These are phyloP conservation scores for Dysdera silvatica DNA, from an alignment of 1,140 invertebrate genomes.

Conservation along the genomic window DNA sequence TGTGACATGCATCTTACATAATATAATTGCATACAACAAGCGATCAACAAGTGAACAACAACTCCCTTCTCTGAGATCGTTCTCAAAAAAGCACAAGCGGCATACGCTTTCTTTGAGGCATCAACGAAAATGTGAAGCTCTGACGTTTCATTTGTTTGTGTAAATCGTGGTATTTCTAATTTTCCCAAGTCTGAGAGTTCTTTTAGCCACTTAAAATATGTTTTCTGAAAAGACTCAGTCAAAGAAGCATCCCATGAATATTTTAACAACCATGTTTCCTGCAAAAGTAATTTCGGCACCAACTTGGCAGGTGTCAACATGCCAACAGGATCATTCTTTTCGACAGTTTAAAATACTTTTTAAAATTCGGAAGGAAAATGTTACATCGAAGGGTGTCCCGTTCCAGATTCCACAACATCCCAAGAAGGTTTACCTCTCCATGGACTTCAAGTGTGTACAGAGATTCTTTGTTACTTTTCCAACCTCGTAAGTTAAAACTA, in stretches of 20 bases:
- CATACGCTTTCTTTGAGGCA: not conserved
- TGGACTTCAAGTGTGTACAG: not conserved
- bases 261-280: not conserved
- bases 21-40: no score
- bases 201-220: not conserved
- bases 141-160: not conserved
- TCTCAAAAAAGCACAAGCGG: not conserved
- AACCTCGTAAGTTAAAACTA: not conserved
- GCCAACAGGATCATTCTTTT: not conserved
- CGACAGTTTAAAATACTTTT: not conserved
- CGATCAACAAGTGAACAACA: no score
- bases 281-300: not conserved
- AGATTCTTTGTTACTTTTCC: not conserved
- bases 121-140: not conserved
- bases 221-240: not conserved
- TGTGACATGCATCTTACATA: no score
- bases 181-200: not conserved
- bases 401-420: not conserved
- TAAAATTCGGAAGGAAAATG: not conserved
- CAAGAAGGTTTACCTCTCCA: not conserved
- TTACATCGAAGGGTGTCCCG: constrained; percentile 1
- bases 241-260: not conserved
- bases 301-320: not conserved
- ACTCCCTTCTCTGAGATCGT: not conserved
- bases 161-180: not conserved